Evolutionary conservation across 2,797 vertebrate genomes (phyloP).

Genomic region (Salarias fasciatus): DNA sequence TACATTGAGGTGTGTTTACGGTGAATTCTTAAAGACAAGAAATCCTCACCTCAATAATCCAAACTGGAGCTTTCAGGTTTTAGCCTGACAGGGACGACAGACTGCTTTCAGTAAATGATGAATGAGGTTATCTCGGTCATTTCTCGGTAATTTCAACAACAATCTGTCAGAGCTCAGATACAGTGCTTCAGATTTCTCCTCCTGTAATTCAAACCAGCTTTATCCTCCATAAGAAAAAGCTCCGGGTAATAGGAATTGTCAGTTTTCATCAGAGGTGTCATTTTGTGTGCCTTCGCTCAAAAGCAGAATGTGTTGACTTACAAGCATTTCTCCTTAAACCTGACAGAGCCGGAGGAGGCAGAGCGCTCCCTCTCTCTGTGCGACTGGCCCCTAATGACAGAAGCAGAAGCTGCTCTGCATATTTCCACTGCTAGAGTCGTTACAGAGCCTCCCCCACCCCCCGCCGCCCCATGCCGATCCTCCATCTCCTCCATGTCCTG

Average conservation of each 20-base stretch:
- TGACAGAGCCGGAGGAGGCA: constrained; percentile 44
- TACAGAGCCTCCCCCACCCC: constrained; percentile 57
- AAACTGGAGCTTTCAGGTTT: background rate
- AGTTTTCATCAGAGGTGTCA: constrained; percentile 16
- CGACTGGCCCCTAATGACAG: constrained; percentile 79
- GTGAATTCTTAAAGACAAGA: too few species aligned
- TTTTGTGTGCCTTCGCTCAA: constrained; percentile 6
- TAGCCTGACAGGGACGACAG: background rate
- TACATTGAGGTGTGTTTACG: too few species aligned
- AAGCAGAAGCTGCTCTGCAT: constrained; percentile 79
- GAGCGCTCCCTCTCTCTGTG: constrained; percentile 43
- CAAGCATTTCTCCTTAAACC: constrained; percentile 17
- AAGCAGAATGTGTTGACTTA: constrained; percentile 35
- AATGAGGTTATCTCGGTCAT: constrained; percentile 4
- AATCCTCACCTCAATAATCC: background rate
- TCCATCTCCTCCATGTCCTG: constrained; percentile 48
- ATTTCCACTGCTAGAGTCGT: constrained; percentile 79
- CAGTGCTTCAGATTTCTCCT: background rate
- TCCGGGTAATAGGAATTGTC: background rate
- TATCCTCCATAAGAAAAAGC: constrained; percentile 8
- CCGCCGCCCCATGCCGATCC: constrained; percentile 37
- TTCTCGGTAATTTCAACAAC: constrained; percentile 12
- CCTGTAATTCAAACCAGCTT: constrained; percentile 13
- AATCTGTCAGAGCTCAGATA: background rate
- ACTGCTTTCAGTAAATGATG: constrained; percentile 1